These are phyloP conservation scores for Schizopygopsis malacanthus DNA, from an alignment of 2,797 vertebrate species.

Conservation along the genomic window DNA sequence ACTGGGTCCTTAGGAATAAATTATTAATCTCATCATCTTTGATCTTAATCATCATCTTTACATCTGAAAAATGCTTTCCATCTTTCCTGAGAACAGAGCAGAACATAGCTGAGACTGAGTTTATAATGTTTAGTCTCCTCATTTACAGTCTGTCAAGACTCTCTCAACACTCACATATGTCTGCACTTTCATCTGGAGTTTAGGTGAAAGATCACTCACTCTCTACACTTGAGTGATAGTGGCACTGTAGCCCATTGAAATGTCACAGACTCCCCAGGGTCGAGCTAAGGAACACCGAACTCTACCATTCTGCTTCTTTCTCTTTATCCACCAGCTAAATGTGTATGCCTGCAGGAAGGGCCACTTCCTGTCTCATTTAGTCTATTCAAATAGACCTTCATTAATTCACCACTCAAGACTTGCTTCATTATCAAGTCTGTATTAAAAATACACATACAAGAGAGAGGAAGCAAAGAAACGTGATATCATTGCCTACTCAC, in stretches of 20 bases:
- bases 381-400: slow-evolving; percentile 13
- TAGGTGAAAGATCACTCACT: slow-evolving; percentile 49
- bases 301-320: slow-evolving; percentile 67
- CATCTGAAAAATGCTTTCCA: no score
- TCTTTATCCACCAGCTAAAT: slow-evolving; percentile 51
- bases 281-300: slow-evolving; percentile 66
- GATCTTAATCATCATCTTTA: neutral
- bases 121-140: slow-evolving; percentile 17
- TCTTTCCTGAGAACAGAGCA: neutral
- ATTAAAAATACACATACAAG: slow-evolving; percentile 22
- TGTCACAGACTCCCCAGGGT: slow-evolving; percentile 77
- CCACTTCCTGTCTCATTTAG: slow-evolving; percentile 44
- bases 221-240: slow-evolving; percentile 64
- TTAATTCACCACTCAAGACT: slow-evolving; percentile 28
- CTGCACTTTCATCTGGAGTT: slow-evolving; percentile 25
- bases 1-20: neutral
- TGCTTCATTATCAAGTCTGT: slow-evolving; percentile 13
- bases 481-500: neutral
- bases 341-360: neutral
- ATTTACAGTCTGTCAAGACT: slow-evolving; percentile 32
- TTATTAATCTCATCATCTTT: neutral
- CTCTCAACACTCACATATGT: neutral
- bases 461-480: neutral
- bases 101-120: neutral
- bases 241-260: slow-evolving; percentile 74